Evolutionary conservation across 2,113 vertebrate species (phyloP).

Genomic region (Nycticebus coucang): DNA sequence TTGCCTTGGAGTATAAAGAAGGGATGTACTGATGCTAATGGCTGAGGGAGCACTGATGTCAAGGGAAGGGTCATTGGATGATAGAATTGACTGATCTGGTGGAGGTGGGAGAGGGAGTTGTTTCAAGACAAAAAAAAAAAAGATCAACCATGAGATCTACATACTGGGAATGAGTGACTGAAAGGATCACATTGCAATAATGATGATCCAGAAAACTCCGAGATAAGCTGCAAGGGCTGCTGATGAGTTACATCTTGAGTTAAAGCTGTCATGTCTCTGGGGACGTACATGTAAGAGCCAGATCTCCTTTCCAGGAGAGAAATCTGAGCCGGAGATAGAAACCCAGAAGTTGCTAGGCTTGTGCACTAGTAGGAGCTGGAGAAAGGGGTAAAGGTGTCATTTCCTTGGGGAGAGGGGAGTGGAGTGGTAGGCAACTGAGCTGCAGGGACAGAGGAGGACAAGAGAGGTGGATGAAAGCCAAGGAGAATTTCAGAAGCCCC

Average conservation of each 20-base stretch:
- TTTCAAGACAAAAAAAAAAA: neutral
- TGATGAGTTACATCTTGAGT: neutral
- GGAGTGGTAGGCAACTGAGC: rapidly evolving
- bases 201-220: neutral
- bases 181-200: neutral
- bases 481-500: neutral
- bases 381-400: neutral
- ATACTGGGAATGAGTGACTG: neutral
- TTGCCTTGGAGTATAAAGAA: too few relatives aligned
- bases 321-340: neutral
- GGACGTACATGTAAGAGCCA: neutral
- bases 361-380: neutral
- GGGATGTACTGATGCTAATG: neutral
- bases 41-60: neutral
- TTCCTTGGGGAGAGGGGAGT: rapidly evolving
- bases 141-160: neutral
- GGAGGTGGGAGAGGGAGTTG: neutral
- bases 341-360: neutral
- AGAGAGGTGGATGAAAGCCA: neutral
- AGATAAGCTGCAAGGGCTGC: neutral
- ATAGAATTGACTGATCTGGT: neutral
- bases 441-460: too few relatives aligned
- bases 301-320: neutral
- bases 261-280: neutral
- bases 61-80: neutral